These are phyloP conservation scores for Callaeas wilsoni DNA, from an alignment of 2,113 vertebrate species.

Conservation along the genomic window DNA sequence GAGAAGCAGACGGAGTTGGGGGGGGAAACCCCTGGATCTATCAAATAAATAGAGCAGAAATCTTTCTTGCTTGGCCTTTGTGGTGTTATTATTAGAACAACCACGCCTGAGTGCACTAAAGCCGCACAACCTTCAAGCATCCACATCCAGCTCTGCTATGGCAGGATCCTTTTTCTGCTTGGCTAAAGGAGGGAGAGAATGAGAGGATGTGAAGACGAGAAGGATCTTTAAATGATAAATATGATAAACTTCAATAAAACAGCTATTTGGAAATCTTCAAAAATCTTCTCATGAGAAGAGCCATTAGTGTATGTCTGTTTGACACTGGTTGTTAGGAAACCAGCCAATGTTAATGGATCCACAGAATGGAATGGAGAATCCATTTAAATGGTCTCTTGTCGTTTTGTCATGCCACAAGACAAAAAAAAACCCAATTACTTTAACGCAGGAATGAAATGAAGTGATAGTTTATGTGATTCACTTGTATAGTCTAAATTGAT, in stretches of 20 bases:
- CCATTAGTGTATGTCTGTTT: constrained; percentile 30
- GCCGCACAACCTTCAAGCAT: constrained; percentile 42
- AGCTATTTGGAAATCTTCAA: constrained; percentile 27
- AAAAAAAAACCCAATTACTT: constrained; percentile 1
- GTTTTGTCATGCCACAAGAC: constrained; percentile 16
- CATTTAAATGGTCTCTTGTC: constrained; percentile 34
- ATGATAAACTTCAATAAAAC: constrained; percentile 9
- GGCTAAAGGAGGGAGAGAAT: neutral
- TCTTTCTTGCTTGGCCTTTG: constrained; percentile 65
- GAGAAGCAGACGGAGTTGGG: constrained; percentile 39
- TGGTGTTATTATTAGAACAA: constrained; percentile 70
- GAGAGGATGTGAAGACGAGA: neutral
- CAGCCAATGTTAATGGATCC: constrained; percentile 27
- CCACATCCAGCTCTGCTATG: neutral
- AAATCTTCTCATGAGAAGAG: constrained; percentile 31
- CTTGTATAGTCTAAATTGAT: constrained; percentile 15
- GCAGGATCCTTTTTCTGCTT: neutral
- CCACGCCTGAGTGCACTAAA: constrained; percentile 52
- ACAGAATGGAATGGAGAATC: constrained; percentile 25
- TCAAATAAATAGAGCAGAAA: constrained; percentile 70
- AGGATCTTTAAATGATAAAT: constrained; percentile 7
- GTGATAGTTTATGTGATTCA: neutral
- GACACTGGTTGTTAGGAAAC: constrained; percentile 30
- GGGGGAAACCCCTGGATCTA: constrained; percentile 28
- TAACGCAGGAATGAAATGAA: constrained; percentile 41